These are phyloP conservation scores for Ephestia elutella DNA, from an alignment of 1,140 invertebrate genomes.

Conservation along the genomic window DNA sequence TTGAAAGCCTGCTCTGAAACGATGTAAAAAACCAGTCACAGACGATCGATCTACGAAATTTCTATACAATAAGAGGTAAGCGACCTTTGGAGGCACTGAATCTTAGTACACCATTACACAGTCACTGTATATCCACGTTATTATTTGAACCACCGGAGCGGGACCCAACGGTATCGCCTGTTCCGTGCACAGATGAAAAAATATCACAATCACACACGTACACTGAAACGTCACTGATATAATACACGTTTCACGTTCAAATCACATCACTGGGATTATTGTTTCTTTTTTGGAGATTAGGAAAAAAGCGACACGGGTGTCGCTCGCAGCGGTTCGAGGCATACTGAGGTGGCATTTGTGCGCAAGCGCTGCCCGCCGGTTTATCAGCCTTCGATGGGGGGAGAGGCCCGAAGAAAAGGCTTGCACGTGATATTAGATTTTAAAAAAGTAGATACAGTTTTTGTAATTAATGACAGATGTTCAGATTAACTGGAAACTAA, in stretches of 20 bases:
- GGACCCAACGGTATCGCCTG: conserved; percentile 50
- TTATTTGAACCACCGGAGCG: conserved; percentile 62
- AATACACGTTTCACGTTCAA: conserved; percentile 22
- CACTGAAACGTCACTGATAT: conserved; percentile 33
- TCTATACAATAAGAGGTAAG: conserved; percentile 44
- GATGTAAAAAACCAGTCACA: background rate
- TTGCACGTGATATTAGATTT: conserved; percentile 55
- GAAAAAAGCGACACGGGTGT: conserved; percentile 32
- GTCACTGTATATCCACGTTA: conserved; percentile 61
- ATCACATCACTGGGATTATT: conserved; percentile 39
- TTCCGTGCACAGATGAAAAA: conserved; percentile 24
- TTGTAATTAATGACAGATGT: background rate
- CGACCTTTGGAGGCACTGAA: conserved; percentile 64
- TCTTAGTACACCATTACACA: conserved; percentile 63
- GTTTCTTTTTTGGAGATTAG: conserved; percentile 9
- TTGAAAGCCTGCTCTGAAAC: conserved; percentile 12
- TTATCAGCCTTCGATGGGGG: conserved; percentile 63
- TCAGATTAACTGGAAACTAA: background rate
- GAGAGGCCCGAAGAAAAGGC: conserved; percentile 50
- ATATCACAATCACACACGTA: conserved; percentile 22
- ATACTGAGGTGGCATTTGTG: conserved; percentile 49
- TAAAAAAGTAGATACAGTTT: conserved; percentile 33
- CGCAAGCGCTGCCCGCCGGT: conserved; percentile 49
- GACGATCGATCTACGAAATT: conserved; percentile 1
- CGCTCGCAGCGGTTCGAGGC: conserved; percentile 26